phyloP scores from a whole-genome alignment of 2,113 vertebrate species.

The Sinocyclocheilus rhinocerous region DNA sequence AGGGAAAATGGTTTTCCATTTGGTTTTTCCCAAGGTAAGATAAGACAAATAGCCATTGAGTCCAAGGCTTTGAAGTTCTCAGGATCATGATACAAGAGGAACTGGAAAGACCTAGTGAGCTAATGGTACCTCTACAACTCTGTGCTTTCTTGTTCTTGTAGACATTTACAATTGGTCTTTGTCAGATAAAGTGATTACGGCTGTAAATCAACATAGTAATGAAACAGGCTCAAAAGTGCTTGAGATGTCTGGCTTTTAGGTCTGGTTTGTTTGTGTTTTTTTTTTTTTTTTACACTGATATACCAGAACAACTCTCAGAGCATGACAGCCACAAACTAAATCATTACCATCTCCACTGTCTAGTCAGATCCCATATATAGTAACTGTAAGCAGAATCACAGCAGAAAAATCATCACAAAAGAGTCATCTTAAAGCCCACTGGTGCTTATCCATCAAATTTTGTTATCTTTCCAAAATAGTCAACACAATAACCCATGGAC shows the following conservation, averaged over 20 bases:
- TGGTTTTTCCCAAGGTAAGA: conserved; percentile 68
- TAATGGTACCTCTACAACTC: conserved; percentile 30
- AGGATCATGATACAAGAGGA: conserved; percentile 55
- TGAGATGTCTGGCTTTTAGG: neutral
- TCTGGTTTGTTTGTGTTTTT: neutral
- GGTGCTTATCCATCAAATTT: neutral
- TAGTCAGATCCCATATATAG: neutral
- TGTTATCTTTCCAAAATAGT: neutral
- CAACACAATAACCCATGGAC: neutral
- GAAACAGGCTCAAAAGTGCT: neutral
- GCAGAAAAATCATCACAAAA: neutral
- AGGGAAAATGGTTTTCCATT: conserved; percentile 64
- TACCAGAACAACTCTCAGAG: neutral
- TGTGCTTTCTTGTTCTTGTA: conserved; percentile 8
- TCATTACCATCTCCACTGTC: neutral
- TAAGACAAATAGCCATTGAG: conserved; percentile 54
- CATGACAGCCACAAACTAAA: neutral
- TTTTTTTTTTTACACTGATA: neutral
- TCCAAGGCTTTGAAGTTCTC: conserved; percentile 54
- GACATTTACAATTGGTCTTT: conserved; percentile 16
- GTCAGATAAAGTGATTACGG: conserved; percentile 27
- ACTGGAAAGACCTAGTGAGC: conserved; percentile 42
- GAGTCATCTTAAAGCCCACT: neutral
- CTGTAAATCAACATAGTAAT: conserved; percentile 4
- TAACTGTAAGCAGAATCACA: conserved; percentile 5